Conservation (phyloP, 1,140 invertebrate genomes). For the Lutraria rhynchaena region DNA sequence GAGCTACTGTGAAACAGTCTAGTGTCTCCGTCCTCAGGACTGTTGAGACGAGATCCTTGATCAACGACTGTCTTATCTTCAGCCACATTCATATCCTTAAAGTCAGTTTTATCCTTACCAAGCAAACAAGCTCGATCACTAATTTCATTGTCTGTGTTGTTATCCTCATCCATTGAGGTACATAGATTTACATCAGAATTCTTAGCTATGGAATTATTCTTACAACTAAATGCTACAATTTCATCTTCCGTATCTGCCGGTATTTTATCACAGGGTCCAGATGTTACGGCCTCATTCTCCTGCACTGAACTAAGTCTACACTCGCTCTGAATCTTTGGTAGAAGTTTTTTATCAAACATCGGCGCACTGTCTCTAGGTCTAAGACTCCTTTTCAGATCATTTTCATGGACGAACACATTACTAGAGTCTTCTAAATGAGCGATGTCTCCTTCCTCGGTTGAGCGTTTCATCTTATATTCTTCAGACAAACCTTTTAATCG, state of each 20-base stretch:
- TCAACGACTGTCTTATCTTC: constrained; percentile 4
- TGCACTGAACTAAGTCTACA: constrained; percentile 3
- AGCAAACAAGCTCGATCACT: constrained; percentile 38
- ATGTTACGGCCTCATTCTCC: constrained; percentile 8
- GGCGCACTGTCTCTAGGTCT: constrained; percentile 23
- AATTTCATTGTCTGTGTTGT: neutral
- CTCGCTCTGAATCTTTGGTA: constrained; percentile 11
- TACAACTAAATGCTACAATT: too few species aligned
- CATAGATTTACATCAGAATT: neutral
- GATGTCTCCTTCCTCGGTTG: constrained; percentile 51
- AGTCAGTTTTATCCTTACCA: neutral
- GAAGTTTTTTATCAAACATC: constrained; percentile 26
- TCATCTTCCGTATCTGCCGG: neutral
- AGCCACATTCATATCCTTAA: constrained; percentile 9
- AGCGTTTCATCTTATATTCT: constrained; percentile 51
- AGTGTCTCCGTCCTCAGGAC: constrained; percentile 31
- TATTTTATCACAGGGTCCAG: constrained; percentile 30
- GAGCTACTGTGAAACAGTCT: constrained; percentile 49
- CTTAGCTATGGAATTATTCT: too few species aligned
- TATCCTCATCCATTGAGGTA: neutral
- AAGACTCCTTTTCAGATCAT: constrained; percentile 3
- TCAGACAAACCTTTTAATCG: constrained; percentile 26
- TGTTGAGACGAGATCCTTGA: constrained; percentile 1
- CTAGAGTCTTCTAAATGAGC: constrained; percentile 40
- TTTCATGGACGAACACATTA: constrained; percentile 34